Evolutionary conservation across 2,113 vertebrate genomes (phyloP), one percentile per base, ranked within the genome.

Genomic region (Pica pica): DNA sequence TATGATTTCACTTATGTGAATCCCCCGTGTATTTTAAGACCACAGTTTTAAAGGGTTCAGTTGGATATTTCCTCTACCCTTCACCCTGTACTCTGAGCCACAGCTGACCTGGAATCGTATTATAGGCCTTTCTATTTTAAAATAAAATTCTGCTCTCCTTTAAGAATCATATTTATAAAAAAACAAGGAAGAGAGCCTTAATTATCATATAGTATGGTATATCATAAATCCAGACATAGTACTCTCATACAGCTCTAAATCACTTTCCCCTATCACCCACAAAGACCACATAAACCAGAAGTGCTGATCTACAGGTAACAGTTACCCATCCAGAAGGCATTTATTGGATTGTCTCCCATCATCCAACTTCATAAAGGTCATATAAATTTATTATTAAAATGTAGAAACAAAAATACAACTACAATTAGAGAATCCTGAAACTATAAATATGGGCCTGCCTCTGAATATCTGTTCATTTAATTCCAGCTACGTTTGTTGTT

Each of bases 281-380:
- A 88, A 59, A 90, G 95, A 89, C 83, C 44, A 53, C 44, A 90
- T 49, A 82, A 96, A 80, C 41, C 61, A 73, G 76, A 67, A 85
- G 28, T n/a, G 86, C 74, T 82, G 91, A 90, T 78, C 82, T 82
- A 92, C 79, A 96, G 92, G 61, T 83, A 97, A 91, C 55, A 93
- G 76, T 75, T 89, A 88, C 85, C 92, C 60, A 95, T 73, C 74
- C 92, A 95, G 92, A 97, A 94, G 93, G 94, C 39, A 76, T 94
- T 97, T 95, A 97, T 13, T 96, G 85, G 88, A 95, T 86, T 96
- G 85, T 92, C 55, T 97, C 77, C 79, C 90, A 96, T 78, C 92
- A 94, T 46, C 83, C 77, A 91, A 70, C 57, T 87, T 90, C 93
- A 87, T 85, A 92, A 94, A 97, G 91, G 59, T 93, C 65, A 83